These are phyloP conservation scores for Tachysurus fulvidraco DNA, from an alignment of 2,113 vertebrate genomes.

Conservation along the genomic window DNA sequence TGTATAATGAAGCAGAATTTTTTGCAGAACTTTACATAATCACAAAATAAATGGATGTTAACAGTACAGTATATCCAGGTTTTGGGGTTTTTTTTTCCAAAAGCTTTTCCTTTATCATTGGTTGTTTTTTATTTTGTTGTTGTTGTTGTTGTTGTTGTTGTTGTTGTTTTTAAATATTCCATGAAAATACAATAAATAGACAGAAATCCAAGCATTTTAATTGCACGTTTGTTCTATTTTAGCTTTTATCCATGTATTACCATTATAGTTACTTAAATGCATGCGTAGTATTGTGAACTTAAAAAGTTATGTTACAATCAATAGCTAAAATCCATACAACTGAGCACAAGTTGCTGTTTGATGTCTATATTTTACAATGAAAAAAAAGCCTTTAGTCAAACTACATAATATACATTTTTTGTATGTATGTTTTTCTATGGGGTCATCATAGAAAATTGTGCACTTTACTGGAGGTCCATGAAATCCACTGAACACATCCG, in stretches of 20 bases:
- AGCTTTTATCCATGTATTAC: background rate
- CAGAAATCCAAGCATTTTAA: background rate
- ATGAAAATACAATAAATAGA: background rate
- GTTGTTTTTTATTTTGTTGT: too few relatives aligned
- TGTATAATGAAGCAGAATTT: background rate
- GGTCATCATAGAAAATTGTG: background rate
- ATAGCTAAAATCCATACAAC: background rate
- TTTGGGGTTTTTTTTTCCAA: background rate
- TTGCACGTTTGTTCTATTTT: background rate
- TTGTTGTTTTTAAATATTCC: too few relatives aligned
- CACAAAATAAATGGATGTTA: background rate
- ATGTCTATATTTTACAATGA: background rate
- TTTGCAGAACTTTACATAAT: background rate
- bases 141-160: too few relatives aligned
- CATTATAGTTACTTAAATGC: background rate
- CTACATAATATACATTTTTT: background rate
- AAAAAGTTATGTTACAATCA: background rate
- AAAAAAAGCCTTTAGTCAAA: background rate
- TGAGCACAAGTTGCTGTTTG: background rate
- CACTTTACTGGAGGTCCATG: background rate
- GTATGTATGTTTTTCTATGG: background rate
- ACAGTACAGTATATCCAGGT: background rate
- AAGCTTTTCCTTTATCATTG: background rate
- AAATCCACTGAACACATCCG: background rate
- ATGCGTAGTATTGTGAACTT: background rate